These are phyloP conservation scores for Whitmania pigra DNA, from an alignment of 1,140 invertebrate genomes.

Conservation along the genomic window DNA sequence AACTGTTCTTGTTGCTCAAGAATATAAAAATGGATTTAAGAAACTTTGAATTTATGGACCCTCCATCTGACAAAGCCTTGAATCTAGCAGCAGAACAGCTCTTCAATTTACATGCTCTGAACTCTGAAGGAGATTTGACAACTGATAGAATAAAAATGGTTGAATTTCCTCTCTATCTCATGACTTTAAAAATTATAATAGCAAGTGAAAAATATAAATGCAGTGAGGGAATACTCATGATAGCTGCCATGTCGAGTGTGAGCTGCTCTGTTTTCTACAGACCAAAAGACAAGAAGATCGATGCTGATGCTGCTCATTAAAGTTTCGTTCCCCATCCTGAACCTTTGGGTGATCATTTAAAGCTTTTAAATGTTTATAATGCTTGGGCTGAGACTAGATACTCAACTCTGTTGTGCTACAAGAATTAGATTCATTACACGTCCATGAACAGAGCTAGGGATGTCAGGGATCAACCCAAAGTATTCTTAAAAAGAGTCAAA, in stretches of 20 bases:
- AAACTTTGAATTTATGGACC: slow-evolving; percentile 97
- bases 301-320: slow-evolving; percentile 90
- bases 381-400: slow-evolving; percentile 87
- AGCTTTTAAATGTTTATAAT: slow-evolving; percentile 88
- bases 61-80: slow-evolving; percentile 89
- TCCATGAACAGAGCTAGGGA: slow-evolving; percentile 94
- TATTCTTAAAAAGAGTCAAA: slow-evolving; percentile 89
- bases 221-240: slow-evolving; percentile 88
- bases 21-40: slow-evolving; percentile 71
- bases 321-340: slow-evolving; percentile 64
- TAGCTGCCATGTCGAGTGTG: slow-evolving; percentile 95
- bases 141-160: slow-evolving; percentile 94
- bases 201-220: slow-evolving; percentile 96
- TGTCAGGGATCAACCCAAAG: slow-evolving; percentile 88
- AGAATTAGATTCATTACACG: slow-evolving; percentile 93
- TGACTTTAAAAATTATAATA: slow-evolving; percentile 96
- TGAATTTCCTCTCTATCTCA: slow-evolving; percentile 94
- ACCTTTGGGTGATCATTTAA: slow-evolving; percentile 83
- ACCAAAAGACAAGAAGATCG: slow-evolving; percentile 95
- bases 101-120: slow-evolving; percentile 91
- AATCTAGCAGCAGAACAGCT: slow-evolving; percentile 87
- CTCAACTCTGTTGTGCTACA: slow-evolving; percentile 93
- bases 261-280: slow-evolving; percentile 95
- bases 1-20: slow-evolving; percentile 42
- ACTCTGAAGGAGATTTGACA: slow-evolving; percentile 91